Percentiles rank a stretch among this genome's conserved stretches.
These are phyloP conservation scores for Stegodyphus dumicola DNA, from an alignment of 1,140 invertebrate genomes.

Conservation along the genomic window DNA sequence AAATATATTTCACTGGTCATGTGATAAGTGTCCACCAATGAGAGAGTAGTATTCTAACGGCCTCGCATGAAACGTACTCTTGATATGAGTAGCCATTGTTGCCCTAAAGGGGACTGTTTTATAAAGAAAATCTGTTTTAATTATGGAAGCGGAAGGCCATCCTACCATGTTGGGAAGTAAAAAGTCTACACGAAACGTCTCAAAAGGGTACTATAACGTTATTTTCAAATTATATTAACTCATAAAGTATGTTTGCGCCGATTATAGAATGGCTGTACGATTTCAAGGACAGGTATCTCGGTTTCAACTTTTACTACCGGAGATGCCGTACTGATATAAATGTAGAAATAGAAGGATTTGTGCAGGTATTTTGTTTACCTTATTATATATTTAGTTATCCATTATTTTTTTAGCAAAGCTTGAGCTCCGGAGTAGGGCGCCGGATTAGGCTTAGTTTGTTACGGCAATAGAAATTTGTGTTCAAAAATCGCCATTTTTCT, in stretches of 20 bases:
- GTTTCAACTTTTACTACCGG: not conserved
- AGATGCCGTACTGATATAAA: not conserved
- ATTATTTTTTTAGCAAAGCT: not conserved
- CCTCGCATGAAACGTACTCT: not conserved
- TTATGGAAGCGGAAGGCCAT: slow-evolving; percentile 2
- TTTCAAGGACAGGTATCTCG: slow-evolving; percentile 47
- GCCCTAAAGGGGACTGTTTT: slow-evolving; percentile 24
- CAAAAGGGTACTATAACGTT: not conserved
- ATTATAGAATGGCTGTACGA: slow-evolving; percentile 12
- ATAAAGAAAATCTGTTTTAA: slow-evolving; percentile 36
- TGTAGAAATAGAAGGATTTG: not conserved
- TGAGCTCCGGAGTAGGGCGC: not conserved
- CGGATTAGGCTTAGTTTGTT: slow-evolving; percentile 30
- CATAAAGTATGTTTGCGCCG: not conserved
- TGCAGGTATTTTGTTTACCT: not conserved
- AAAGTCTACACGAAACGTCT: not conserved
- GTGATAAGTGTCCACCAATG: slow-evolving; percentile 36
- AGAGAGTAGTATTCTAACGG: slow-evolving; percentile 9
- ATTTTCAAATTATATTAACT: not conserved
- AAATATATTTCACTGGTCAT: slow-evolving; percentile 14
- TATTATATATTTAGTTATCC: not conserved
- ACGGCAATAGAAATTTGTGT: slow-evolving; percentile 5
- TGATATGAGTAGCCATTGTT: slow-evolving; percentile 33
- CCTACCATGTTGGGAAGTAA: not conserved
- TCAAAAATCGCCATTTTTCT: slow-evolving; percentile 48